These are phyloP conservation scores for Eulemur albifrons DNA, from an alignment of 2,797 vertebrate genomes.

Conservation along the genomic window DNA sequence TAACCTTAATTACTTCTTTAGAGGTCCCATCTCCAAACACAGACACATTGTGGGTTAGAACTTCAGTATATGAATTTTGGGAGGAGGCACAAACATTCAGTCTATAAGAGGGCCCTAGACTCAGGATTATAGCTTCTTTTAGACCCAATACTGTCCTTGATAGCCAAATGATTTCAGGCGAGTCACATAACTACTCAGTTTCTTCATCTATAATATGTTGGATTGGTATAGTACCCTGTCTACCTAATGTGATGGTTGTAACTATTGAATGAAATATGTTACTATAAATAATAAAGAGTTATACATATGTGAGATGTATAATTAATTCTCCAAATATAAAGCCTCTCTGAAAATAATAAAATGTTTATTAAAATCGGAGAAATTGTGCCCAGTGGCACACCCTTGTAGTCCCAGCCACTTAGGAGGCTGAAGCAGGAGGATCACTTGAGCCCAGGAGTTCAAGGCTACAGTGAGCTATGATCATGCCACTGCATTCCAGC, in stretches of 20 bases:
- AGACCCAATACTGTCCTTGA: not conserved
- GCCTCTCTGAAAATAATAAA: not conserved
- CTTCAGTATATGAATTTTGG: not conserved
- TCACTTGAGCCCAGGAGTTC: not conserved
- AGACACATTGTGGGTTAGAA: not conserved
- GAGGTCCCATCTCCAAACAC: not conserved
- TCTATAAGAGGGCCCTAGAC: not conserved
- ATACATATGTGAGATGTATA: not conserved
- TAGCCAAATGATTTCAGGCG: not conserved
- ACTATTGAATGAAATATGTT: conserved; percentile 19
- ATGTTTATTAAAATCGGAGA: conserved; percentile 36
- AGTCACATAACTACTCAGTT: not conserved
- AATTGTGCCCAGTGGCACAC: not conserved
- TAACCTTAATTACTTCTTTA: conserved; percentile 1
- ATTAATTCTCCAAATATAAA: conserved; percentile 12
- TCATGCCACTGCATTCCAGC: not conserved
- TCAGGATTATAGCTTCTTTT: not conserved
- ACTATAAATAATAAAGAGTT: not conserved
- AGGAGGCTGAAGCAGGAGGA: not conserved
- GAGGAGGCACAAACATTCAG: not conserved
- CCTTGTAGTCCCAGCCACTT: not conserved
- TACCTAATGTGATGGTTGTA: not conserved
- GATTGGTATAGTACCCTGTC: not conserved
- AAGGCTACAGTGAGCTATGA: not conserved
- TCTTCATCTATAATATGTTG: not conserved